A percentile compares a stretch with the other conserved stretches of the same genome.
These are phyloP conservation scores for Gymnodraco acuticeps DNA, from an alignment of 2,797 vertebrate genomes.

Conservation along the genomic window DNA sequence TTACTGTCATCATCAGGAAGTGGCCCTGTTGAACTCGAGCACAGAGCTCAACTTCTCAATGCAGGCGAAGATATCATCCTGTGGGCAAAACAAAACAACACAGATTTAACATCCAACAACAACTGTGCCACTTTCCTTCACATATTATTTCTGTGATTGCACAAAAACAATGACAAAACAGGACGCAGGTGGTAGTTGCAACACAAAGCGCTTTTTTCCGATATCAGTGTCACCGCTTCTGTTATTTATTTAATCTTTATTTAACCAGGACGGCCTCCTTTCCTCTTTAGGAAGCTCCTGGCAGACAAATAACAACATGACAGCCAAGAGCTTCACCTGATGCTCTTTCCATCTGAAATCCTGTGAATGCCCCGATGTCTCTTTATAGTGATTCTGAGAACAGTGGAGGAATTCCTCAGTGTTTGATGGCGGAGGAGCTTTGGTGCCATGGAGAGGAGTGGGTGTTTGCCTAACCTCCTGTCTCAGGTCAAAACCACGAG, in stretches of 20 bases:
- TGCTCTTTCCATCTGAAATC: conserved; percentile 27
- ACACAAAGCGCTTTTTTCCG: conserved; percentile 56
- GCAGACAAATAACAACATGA: conserved; percentile 48
- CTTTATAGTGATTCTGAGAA: conserved; percentile 28
- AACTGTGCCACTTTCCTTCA: conserved; percentile 49
- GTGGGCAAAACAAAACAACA: conserved; percentile 42
- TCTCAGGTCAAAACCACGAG: conserved; percentile 55
- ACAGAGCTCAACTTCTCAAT: conserved; percentile 80
- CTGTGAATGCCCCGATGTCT: conserved; percentile 31
- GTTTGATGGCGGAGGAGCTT: conserved; percentile 53
- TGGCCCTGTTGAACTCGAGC: conserved; percentile 84
- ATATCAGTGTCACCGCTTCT: conserved; percentile 39
- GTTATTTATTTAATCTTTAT: conserved; percentile 59
- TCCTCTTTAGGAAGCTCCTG: conserved; percentile 43
- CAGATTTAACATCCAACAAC: conserved; percentile 51
- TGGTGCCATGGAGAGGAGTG: conserved; percentile 51
- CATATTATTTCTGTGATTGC: conserved; percentile 59
- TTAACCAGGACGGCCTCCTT: conserved; percentile 57
- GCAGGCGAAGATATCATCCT: conserved; percentile 77
- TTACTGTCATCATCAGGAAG: conserved; percentile 91
- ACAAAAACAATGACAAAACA: conserved; percentile 71
- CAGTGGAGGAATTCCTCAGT: conserved; percentile 39
- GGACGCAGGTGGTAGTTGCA: conserved; percentile 70
- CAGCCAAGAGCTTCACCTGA: conserved; percentile 32
- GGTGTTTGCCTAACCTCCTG: conserved; percentile 31